Conservation (phyloP, 1,140 invertebrate species). For the Scaptomyza pallida region DNA sequence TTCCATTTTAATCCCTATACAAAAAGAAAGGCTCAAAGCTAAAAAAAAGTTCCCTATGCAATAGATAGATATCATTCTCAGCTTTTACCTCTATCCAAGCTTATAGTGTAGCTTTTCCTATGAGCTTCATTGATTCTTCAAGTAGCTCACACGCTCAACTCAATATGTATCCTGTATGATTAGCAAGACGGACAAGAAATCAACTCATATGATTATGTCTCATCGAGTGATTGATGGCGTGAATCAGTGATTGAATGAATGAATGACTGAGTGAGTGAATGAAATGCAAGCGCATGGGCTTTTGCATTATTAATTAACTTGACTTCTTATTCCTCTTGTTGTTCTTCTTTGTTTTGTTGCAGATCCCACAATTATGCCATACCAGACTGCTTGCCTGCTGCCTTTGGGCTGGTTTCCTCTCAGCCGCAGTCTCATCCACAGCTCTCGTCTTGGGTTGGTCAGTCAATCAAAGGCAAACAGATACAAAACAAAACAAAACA, state of each 20-base stretch:
- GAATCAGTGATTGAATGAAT: conserved; percentile 36
- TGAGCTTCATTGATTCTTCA: conserved; percentile 35
- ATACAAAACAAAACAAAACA: conserved; percentile 54
- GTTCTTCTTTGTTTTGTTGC: conserved; percentile 26
- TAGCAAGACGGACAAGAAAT: background rate
- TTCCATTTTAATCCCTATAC: too few relatives aligned
- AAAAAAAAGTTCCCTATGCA: too few relatives aligned
- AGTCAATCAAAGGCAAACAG: conserved; percentile 65
- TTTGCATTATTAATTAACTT: conserved; percentile 75
- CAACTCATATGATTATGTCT: conserved; percentile 37
- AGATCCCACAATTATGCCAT: conserved; percentile 80
- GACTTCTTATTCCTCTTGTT: background rate
- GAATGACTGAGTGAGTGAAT: conserved; percentile 51
- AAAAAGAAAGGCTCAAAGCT: too few relatives aligned
- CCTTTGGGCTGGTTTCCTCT: conserved; percentile 25
- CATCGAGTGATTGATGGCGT: conserved; percentile 38
- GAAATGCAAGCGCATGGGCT: conserved; percentile 59
- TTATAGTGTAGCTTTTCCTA: too few relatives aligned
- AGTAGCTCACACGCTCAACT: conserved; percentile 67
- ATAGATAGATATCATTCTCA: too few relatives aligned
- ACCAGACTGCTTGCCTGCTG: conserved; percentile 64
- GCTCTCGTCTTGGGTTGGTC: conserved; percentile 50
- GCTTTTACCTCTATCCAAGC: too few relatives aligned
- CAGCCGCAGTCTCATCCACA: conserved; percentile 14
- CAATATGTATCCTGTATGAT: conserved; percentile 61